These are phyloP conservation scores for Paraescarpia echinospica DNA, from an alignment of 1,140 invertebrate species.

Conservation along the genomic window DNA sequence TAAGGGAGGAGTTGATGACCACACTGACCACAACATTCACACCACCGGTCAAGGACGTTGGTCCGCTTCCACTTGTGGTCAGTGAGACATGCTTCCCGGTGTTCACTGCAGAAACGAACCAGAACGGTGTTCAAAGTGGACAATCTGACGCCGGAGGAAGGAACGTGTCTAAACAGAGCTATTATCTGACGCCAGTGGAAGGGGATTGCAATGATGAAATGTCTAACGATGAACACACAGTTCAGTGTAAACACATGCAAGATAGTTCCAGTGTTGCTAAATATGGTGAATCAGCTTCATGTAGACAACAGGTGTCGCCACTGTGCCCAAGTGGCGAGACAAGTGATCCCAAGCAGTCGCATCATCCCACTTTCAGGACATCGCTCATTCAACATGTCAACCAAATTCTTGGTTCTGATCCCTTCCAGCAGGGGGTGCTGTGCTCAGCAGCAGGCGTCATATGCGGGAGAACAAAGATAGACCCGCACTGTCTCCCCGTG, in stretches of 20 bases:
- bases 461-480: not conserved
- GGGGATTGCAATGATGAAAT: not conserved
- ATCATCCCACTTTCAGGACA: not conserved
- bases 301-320: not conserved
- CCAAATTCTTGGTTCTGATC: not conserved
- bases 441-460: not conserved
- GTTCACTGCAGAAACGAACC: not conserved
- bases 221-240: not conserved
- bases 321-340: not conserved
- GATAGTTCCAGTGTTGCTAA: not conserved
- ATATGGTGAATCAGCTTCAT: not conserved
- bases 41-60: conserved; percentile 8
- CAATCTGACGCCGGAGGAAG: not conserved
- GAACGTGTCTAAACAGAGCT: not conserved
- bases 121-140: conserved; percentile 24
- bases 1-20: conserved; percentile 22
- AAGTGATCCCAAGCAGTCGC: not conserved
- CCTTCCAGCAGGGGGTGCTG: not conserved
- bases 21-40: not conserved
- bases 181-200: not conserved
- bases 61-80: not conserved
- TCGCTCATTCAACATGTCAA: not conserved
- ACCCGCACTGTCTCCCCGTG: not conserved
- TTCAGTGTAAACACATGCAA: not conserved
- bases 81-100: not conserved